A percentile compares a stretch with the other conserved stretches of the same genome.
These are phyloP conservation scores for Drosophila triauraria DNA, from an alignment of 1,140 invertebrate genomes.

Conservation along the genomic window DNA sequence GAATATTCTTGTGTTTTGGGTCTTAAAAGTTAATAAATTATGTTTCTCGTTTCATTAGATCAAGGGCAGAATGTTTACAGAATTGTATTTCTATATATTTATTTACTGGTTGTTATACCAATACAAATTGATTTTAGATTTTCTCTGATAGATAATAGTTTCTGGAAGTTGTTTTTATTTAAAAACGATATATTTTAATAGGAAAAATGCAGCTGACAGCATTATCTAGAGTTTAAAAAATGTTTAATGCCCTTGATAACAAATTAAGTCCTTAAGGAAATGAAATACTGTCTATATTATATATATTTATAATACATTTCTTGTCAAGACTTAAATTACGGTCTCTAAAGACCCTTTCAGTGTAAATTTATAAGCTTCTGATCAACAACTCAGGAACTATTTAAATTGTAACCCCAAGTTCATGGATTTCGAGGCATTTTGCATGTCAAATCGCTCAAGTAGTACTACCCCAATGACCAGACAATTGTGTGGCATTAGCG, in stretches of 20 bases:
- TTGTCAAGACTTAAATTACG: too few species aligned
- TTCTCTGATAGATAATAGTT: background rate
- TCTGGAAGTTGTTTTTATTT: background rate
- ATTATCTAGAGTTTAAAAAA: background rate
- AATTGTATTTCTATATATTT: background rate
- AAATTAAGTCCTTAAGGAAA: background rate
- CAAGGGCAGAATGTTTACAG: constrained; percentile 6
- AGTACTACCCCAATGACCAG: constrained; percentile 23
- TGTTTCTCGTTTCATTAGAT: background rate
- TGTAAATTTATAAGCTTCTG: background rate
- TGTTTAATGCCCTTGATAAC: background rate
- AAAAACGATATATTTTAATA: background rate
- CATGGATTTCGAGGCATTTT: constrained; percentile 5
- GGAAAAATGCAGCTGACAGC: too few species aligned
- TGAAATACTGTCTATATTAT: too few species aligned
- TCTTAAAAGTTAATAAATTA: constrained; percentile 1
- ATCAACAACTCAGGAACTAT: background rate
- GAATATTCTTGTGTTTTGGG: background rate
- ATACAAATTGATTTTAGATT: background rate
- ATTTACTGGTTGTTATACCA: background rate
- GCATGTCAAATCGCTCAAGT: constrained; percentile 19
- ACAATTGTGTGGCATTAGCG: constrained; percentile 48
- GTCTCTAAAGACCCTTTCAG: background rate
- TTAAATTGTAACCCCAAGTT: constrained; percentile 17
- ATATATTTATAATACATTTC: too few species aligned